Evolutionary conservation across 2,797 vertebrate genomes (phyloP).

Genomic region (Miichthys miiuy): DNA sequence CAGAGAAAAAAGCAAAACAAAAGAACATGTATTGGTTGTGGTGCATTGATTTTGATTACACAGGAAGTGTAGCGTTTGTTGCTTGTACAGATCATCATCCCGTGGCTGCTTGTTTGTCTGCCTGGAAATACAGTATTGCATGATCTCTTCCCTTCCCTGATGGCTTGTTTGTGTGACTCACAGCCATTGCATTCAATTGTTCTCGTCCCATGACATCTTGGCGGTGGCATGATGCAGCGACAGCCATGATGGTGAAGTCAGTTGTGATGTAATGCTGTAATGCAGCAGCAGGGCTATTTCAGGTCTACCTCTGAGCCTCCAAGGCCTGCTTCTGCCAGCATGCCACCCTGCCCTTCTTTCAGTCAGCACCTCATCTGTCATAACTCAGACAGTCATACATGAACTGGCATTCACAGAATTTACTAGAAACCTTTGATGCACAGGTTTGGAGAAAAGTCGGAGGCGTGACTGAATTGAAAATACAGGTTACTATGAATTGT

Average conservation of each 20-base stretch:
- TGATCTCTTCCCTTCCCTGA: constrained; percentile 35
- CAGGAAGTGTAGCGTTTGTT: constrained; percentile 34
- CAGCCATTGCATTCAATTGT: constrained; percentile 49
- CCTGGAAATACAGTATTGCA: constrained; percentile 21
- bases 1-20: constrained; percentile 3
- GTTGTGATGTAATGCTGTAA: constrained; percentile 79
- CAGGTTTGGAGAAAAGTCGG: constrained; percentile 18
- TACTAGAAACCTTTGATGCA: constrained; percentile 49
- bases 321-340: constrained; percentile 68
- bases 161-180: constrained; percentile 50
- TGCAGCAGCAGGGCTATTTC: constrained; percentile 76
- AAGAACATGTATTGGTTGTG: constrained; percentile 5
- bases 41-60: constrained; percentile 36
- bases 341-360: constrained; percentile 70
- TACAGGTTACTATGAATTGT: constrained; percentile 45
- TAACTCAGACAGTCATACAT: constrained; percentile 47
- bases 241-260: constrained; percentile 68
- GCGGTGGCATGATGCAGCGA: constrained; percentile 63
- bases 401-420: constrained; percentile 56
- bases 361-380: constrained; percentile 75
- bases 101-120: constrained; percentile 30
- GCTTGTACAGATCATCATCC: constrained; percentile 20
- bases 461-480: constrained; percentile 33
- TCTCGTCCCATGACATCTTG: constrained; percentile 60
- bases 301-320: constrained; percentile 75